A percentile compares a stretch with the other conserved stretches of the same genome.
phyloP scores from a whole-genome alignment of 2,888 invertebrate species.

The Terebella lapidaria region DNA sequence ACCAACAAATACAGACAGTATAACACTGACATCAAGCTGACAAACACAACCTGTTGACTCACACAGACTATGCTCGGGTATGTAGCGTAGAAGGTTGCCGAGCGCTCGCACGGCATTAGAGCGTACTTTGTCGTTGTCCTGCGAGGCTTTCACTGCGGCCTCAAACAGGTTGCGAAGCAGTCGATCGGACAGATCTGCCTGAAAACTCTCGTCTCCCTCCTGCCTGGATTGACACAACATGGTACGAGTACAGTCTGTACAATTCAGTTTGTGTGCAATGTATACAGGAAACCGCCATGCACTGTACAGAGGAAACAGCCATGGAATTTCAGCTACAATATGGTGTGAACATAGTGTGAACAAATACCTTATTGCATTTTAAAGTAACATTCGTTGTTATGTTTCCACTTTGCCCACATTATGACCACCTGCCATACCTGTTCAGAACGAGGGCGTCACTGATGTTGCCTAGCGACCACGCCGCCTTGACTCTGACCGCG shows the following conservation, averaged over 20 bases:
- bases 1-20: no score
- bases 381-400: no score
- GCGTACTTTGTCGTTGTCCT: constrained; percentile 75
- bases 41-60: no score
- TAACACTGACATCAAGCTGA: no score
- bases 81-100: constrained; percentile 71
- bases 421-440: no score
- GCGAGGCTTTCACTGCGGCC: constrained; percentile 64
- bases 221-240: constrained; percentile 10
- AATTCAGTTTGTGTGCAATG: no score
- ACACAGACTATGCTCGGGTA: constrained; percentile 50
- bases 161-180: constrained; percentile 67
- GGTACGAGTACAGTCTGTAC: neutral
- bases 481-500: constrained; percentile 71
- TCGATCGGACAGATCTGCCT: constrained; percentile 66
- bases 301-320: no score
- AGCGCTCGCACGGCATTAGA: constrained; percentile 76
- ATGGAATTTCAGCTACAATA: no score
- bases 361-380: no score
- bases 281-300: no score
- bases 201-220: constrained; percentile 34
- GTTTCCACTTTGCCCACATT: no score
- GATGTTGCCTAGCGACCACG: constrained; percentile 82
- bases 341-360: no score
- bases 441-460: constrained; percentile 74